A percentile compares a stretch with the other conserved stretches of the same genome.
Conservation (phyloP, 2,888 invertebrate species). For the Drosophila melanosoma region DNA sequence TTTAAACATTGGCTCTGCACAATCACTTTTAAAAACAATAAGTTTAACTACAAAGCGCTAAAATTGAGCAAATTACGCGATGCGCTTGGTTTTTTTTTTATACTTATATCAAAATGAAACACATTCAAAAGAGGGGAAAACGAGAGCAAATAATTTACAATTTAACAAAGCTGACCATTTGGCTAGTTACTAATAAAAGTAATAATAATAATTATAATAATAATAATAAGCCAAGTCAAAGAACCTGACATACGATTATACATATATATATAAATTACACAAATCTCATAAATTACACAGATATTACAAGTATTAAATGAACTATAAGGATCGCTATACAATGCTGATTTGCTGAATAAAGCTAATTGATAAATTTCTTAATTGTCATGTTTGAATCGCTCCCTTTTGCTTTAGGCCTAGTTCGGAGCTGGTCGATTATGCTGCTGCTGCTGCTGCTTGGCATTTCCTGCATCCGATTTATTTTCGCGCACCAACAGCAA, state of each 20-base stretch:
- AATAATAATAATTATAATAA: conserved; percentile 1
- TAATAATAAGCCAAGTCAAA: conserved; percentile 38
- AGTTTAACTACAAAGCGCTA: conserved; percentile 66
- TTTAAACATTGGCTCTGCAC: conserved; percentile 71
- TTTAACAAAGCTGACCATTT: conserved; percentile 45
- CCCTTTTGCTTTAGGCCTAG: conserved; percentile 36
- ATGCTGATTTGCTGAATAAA: conserved; percentile 52
- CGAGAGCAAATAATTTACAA: conserved; percentile 53
- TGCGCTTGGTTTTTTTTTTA: conserved; percentile 60
- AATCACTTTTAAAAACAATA: conserved; percentile 44
- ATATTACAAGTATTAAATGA: conserved; percentile 33
- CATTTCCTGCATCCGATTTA: conserved; percentile 72
- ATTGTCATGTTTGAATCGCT: conserved; percentile 58
- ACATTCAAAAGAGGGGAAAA: conserved; percentile 23
- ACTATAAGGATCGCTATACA: conserved; percentile 48
- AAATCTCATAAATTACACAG: conserved; percentile 20
- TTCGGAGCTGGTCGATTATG: conserved; percentile 64
- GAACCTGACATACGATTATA: conserved; percentile 26
- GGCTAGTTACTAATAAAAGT: conserved; percentile 27
- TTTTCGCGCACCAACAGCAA: conserved; percentile 87
- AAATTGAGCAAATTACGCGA: conserved; percentile 75
- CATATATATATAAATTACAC: conserved; percentile 30
- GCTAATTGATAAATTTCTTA: conserved; percentile 53
- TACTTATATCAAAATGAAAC: conserved; percentile 27
- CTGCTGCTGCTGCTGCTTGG: conserved; percentile 54